A percentile compares a stretch with the other conserved stretches of the same genome.
Evolutionary conservation across 2,113 vertebrate species (phyloP).

Genomic region (Arvicanthis niloticus): DNA sequence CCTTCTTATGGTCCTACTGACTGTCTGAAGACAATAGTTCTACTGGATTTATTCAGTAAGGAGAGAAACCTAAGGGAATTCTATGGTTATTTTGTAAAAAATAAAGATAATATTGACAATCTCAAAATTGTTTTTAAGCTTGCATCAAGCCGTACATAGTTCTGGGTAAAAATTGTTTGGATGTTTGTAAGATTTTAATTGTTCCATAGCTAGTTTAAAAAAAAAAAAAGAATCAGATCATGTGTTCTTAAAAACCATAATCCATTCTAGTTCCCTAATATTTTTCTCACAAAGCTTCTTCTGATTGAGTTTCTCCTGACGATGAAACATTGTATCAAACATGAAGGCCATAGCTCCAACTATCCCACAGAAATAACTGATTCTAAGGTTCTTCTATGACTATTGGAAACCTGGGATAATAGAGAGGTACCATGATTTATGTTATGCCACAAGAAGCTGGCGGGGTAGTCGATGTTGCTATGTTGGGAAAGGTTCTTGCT

Average conservation of each 20-base stretch:
- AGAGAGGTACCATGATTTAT: accelerated
- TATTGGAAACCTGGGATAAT: neutral
- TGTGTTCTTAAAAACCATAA: neutral
- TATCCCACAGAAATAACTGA: neutral
- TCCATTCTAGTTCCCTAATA: too few relatives aligned
- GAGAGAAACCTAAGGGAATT: neutral
- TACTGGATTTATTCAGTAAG: neutral
- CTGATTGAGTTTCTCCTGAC: neutral
- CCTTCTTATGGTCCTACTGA: accelerated
- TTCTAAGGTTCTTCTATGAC: accelerated
- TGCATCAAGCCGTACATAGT: too few relatives aligned
- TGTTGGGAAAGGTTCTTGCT: accelerated
- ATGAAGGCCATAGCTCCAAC: neutral
- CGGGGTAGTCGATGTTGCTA: accelerated
- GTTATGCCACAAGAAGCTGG: neutral
- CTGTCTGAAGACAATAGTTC: accelerated
- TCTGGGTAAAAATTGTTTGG: too few relatives aligned
- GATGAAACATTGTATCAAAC: neutral
- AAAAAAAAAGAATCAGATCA: too few relatives aligned
- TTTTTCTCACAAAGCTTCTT: neutral
- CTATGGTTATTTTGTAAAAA: too few relatives aligned
- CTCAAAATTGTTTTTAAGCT: too few relatives aligned
- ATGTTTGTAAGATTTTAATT: too few relatives aligned
- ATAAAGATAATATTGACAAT: too few relatives aligned
- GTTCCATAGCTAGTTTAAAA: too few relatives aligned